These are phyloP conservation scores for Oasisia sp. DNA, from an alignment of 2,888 invertebrate species.

Conservation along the genomic window DNA sequence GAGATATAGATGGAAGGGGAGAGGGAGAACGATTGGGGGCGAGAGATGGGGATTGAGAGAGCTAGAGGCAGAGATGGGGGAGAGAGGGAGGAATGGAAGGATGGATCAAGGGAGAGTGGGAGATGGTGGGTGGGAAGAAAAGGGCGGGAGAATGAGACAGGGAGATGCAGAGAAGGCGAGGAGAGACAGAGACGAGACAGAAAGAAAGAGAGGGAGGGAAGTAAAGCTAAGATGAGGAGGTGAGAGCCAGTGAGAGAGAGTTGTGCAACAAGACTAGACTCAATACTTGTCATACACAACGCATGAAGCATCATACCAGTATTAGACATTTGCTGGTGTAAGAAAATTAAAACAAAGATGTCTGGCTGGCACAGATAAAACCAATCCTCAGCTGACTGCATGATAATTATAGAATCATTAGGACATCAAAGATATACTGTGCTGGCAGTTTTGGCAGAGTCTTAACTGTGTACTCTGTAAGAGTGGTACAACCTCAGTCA, in stretches of 20 bases:
- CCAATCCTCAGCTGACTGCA: background rate
- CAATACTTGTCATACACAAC: too few species aligned
- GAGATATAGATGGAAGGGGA: background rate
- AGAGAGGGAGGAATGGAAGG: conserved; percentile 25
- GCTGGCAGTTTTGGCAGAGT: background rate
- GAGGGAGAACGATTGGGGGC: background rate
- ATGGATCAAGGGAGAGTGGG: conserved; percentile 22
- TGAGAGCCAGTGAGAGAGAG: background rate
- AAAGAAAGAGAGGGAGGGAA: background rate
- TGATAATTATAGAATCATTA: background rate
- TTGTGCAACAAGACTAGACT: too few species aligned
- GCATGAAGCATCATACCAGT: too few species aligned
- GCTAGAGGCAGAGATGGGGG: background rate
- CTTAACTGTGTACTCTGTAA: too few species aligned
- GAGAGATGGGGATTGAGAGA: background rate
- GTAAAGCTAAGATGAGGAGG: too few species aligned
- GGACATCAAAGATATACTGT: background rate
- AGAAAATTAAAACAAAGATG: too few species aligned
- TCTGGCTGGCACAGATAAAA: background rate
- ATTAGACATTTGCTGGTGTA: too few species aligned
- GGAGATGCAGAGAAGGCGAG: conserved; percentile 25
- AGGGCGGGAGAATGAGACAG: conserved; percentile 25
- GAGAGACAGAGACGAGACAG: background rate
- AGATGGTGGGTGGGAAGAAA: conserved; percentile 24
- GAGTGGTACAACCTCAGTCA: too few species aligned